Evolutionary conservation across 2,888 invertebrate genomes (phyloP).

Genomic region (Ochropacha duplaris): DNA sequence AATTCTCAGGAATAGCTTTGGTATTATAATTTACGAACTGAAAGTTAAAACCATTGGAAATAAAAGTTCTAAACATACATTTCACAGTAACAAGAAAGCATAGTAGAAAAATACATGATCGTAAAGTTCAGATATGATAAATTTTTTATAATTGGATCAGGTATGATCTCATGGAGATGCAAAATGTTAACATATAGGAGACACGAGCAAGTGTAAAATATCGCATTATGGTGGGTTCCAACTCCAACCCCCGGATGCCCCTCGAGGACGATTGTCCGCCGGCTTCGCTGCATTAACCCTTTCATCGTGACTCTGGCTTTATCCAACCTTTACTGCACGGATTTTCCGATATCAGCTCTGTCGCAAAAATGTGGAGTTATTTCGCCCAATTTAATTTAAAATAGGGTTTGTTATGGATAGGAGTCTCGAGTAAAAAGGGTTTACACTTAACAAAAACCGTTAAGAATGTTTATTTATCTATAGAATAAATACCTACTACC

Average conservation of each 20-base stretch:
- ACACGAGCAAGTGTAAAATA: conserved; percentile 40
- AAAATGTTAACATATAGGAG: conserved; percentile 20
- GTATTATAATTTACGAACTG: not conserved
- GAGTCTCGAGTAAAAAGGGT: not conserved
- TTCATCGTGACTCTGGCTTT: conserved; percentile 46
- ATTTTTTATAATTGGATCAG: conserved; percentile 13
- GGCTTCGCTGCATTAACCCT: conserved; percentile 63
- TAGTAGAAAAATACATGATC: no score
- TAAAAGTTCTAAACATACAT: no score
- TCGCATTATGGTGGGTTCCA: conserved; percentile 37
- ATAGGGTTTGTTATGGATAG: not conserved
- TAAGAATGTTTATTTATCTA: not conserved
- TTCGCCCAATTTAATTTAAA: not conserved
- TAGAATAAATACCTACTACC: no score
- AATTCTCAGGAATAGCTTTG: not conserved
- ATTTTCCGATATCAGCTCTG: conserved; percentile 19
- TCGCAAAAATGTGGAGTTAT: conserved; percentile 12
- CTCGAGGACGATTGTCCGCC: conserved; percentile 53
- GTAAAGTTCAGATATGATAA: no score
- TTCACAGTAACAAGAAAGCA: no score
- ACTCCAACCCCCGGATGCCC: conserved; percentile 32
- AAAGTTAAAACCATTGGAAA: no score
- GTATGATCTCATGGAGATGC: conserved; percentile 12
- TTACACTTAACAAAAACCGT: not conserved
- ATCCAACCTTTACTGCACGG: conserved; percentile 21